A percentile compares a stretch with the other conserved stretches of the same genome.
Conservation (phyloP, 1,140 invertebrate genomes). For the Xylocopa sonorina region DNA sequence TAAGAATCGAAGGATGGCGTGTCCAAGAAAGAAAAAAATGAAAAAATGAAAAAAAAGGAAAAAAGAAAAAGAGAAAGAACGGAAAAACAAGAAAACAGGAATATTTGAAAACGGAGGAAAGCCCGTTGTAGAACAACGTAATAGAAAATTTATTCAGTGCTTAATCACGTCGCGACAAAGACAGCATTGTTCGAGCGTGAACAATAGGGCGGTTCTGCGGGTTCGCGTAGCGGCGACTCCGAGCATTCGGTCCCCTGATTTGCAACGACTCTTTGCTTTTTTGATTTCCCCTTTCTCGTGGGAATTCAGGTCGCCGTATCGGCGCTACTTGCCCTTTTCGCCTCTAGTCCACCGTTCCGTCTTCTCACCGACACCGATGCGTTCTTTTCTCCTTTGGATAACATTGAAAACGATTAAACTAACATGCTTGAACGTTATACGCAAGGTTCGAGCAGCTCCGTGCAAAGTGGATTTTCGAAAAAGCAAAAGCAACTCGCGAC, state of each 20-base stretch:
- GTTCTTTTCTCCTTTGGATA: neutral
- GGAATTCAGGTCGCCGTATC: slow-evolving; percentile 54
- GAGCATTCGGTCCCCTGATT: slow-evolving; percentile 48
- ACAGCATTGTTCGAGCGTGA: slow-evolving; percentile 70
- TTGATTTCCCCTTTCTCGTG: slow-evolving; percentile 44
- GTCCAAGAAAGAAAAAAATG: neutral
- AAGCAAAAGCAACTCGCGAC: neutral
- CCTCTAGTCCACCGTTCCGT: neutral
- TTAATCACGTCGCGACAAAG: slow-evolving; percentile 76
- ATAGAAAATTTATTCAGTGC: slow-evolving; percentile 75
- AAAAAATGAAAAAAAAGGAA: neutral
- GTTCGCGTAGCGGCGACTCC: slow-evolving; percentile 29
- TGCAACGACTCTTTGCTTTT: slow-evolving; percentile 56
- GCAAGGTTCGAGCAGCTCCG: neutral
- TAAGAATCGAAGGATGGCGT: too few species aligned
- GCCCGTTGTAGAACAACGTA: slow-evolving; percentile 59
- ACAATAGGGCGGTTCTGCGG: slow-evolving; percentile 63
- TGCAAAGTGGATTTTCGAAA: slow-evolving; percentile 13
- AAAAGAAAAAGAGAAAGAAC: neutral
- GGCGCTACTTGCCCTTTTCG: slow-evolving; percentile 41
- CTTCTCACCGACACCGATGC: accelerated
- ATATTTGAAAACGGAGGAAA: slow-evolving; percentile 37
- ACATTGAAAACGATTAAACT: slow-evolving; percentile 14
- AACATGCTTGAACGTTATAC: neutral
- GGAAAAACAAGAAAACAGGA: slow-evolving; percentile 2